Base-by-base conservation (phyloP, 2,797 vertebrate species). In the Loris lydekkerianus region DNA sequence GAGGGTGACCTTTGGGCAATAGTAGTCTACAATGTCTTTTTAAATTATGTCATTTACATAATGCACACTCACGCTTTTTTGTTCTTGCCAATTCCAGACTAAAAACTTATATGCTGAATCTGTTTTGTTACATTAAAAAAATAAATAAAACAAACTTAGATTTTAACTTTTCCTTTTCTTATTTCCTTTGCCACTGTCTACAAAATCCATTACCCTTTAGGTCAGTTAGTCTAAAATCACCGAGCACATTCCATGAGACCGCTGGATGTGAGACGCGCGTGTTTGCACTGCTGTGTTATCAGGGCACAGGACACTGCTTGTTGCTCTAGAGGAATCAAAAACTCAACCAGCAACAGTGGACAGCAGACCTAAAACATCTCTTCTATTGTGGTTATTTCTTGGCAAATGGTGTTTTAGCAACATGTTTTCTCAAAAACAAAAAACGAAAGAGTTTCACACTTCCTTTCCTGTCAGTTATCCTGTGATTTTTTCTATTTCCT, bases 401-500 rank as follows among this genome's bases (percentile, higher is more conserved):
- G 63, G 46, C 21, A 93, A 89, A 77, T 40, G 31, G 10, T 81
- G 14, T 80, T 56, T 91, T 91, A 86, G 56, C 60, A 82, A 21
- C 5, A 17, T 46, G 2, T 63, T 91, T 96, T 86, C 80, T 93
- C 27, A 89, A 86, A 67, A 25, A 95, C 87, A 49, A 67, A 25
- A 95, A 94, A 40, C 34, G 76, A n/a, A 67, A 73, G 40, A 72
- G 1, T 81, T 77, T 96, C 72, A 89, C 34, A 93, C 18, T 92
- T 49, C 1, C 11, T 78, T 90, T 67, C 20, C 10, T 95, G 60
- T 92, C n/a, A 56, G 25, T 88, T 89, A 83, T 72, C 65, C 61
- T 84, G 27, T 86, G 61, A 63, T 80, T 61, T 80, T 86, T 86
- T 86, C 9, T 72, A 67, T 77, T 89, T 92, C 18, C 8, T 86